These are phyloP conservation scores for Lasioglossum marginatum DNA, from an alignment of 2,888 invertebrate species.

Conservation along the genomic window DNA sequence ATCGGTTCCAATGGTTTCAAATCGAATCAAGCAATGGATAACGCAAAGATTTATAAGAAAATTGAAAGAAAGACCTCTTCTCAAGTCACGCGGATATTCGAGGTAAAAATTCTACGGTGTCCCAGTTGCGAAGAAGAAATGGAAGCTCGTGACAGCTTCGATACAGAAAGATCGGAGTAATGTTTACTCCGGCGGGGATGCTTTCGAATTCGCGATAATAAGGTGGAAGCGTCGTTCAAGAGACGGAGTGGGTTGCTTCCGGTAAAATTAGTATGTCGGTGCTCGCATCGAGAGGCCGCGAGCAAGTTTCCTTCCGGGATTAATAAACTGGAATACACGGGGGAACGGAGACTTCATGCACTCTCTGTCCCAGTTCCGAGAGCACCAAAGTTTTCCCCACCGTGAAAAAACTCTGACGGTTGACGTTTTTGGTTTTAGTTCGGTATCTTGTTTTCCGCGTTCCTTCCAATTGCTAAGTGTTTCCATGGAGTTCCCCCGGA, in stretches of 20 bases:
- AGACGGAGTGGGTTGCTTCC: neutral
- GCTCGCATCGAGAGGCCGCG: neutral
- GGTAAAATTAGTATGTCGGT: constrained; percentile 16
- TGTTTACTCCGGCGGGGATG: neutral
- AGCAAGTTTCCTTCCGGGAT: constrained; percentile 6
- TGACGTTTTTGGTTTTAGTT: constrained; percentile 14
- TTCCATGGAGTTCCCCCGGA: neutral
- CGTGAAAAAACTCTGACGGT: neutral
- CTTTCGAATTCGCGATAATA: constrained; percentile 6
- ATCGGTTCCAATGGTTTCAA: neutral
- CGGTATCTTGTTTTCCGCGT: constrained; percentile 10
- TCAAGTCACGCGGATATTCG: neutral
- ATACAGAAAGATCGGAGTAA: neutral
- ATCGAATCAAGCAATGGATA: too few relatives aligned
- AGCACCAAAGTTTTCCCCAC: neutral
- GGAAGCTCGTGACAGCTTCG: neutral
- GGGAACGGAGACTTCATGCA: neutral
- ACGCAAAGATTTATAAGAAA: neutral
- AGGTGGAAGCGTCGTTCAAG: neutral
- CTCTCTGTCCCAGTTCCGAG: constrained; percentile 11
- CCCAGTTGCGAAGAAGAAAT: neutral
- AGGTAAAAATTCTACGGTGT: neutral
- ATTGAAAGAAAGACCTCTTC: neutral
- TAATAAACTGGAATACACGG: constrained; percentile 18
- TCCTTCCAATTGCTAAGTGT: constrained; percentile 7